Base-by-base conservation (phyloP, 2,888 invertebrate genomes). In the Portevinia maculata region DNA sequence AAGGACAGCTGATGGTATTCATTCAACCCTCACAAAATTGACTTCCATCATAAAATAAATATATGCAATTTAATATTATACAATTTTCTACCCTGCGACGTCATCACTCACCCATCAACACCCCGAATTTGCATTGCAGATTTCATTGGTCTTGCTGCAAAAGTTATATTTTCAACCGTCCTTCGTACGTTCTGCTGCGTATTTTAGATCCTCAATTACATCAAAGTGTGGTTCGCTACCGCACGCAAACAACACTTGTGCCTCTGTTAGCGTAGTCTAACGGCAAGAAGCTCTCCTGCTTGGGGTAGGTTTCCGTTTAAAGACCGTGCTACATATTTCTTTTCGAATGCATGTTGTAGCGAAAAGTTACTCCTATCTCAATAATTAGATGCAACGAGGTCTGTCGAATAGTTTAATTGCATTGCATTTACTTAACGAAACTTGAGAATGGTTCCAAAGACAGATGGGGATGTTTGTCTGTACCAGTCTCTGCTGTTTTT, bases 331-430 rank as follows among this genome's bases (percentile, higher is more conserved):
- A 30, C n/a, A n/a, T n/a, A n/a, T n/a, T n/a, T n/a, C 52, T 46
- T 44, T 34, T 39, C 50, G 1, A 5, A 11, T 60, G 30, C 30
- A 59, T 44, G 71, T 62, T 62, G 53, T 46, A 44, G 28, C 52
- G 32, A 39, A 69, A 74, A 79, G 39, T 69, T 69, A 30, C 55
- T 34, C 55, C 44, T 55, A 79, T 48, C 55, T 37, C 65, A 76
- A 79, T 79, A 79, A 79, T 79, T 67, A 79, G 73, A 79, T 74
- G 79, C 79, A 74, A 67, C 69, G 74, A 50, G 32, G 62, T 55
- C 69, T 74, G 74, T 74, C 79, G 79, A 79, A 79, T 74, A 44
- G 60, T 79, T 74, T 79, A 79, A 79, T 74, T 79, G 79, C 79
- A 60, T 69, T 74, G 53, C 74, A 62, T 79, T 79, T 64, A 59